A percentile compares a stretch with the other conserved stretches of the same genome.
These are phyloP conservation scores for Rhabdophis nuchalis DNA, from an alignment of 2,797 vertebrate genomes.

Conservation along the genomic window DNA sequence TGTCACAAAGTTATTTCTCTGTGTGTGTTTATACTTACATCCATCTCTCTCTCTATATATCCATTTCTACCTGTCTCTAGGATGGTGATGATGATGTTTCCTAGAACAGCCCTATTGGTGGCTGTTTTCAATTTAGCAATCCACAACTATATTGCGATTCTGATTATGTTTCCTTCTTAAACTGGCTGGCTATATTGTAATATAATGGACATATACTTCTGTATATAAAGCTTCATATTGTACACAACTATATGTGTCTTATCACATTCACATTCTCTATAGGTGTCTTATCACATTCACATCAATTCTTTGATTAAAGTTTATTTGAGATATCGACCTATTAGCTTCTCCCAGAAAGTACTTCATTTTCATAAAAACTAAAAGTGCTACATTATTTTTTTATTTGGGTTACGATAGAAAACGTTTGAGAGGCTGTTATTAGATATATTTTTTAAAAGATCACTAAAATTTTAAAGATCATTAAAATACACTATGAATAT, in stretches of 20 bases:
- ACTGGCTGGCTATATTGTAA: background rate
- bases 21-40: background rate
- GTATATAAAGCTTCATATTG: background rate
- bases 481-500: background rate
- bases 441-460: background rate
- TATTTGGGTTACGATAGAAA: background rate
- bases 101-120: background rate
- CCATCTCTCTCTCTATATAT: background rate
- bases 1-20: background rate
- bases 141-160: background rate
- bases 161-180: background rate
- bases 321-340: background rate
- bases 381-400: background rate
- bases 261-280: too few relatives aligned
- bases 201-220: background rate
- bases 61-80: background rate
- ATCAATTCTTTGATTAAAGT: background rate
- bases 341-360: background rate
- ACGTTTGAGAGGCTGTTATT: background rate
- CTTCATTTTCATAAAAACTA: background rate
- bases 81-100: background rate
- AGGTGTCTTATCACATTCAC: background rate
- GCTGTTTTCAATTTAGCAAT: background rate
- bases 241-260: background rate
- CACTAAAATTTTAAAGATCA: background rate